phyloP scores from a whole-genome alignment of 1,140 invertebrate species.

The roundworm (Caenorhabditis elegans) region WBcel235 BX284606.5:9534501-9535000 shows the following conservation, averaged over 20 bases:
- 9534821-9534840: constrained; percentile 39
- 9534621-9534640: constrained; percentile 22
- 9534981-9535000: too few species aligned
- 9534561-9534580: not conserved
- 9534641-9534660: constrained; percentile 19
- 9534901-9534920: too few species aligned
- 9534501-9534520: constrained; percentile 19
- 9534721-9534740: constrained; percentile 31
- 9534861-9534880: constrained; percentile 45
- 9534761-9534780: constrained; percentile 40
- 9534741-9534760: constrained; percentile 32
- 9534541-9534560: constrained; percentile 28
- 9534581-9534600: not conserved
- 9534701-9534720: constrained; percentile 28
- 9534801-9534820: constrained; percentile 33
- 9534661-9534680: not conserved
- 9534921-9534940: too few species aligned
- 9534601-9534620: constrained; percentile 22
- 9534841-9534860: constrained; percentile 34
- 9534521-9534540: not conserved
- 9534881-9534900: constrained; percentile 34
- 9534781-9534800: constrained; percentile 8
- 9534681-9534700: constrained; percentile 5
- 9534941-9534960: too few species aligned
- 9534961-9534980: too few species aligned